These are phyloP conservation scores for Gyps fulvus DNA, from an alignment of 2,113 vertebrate genomes.

Conservation along the genomic window DNA sequence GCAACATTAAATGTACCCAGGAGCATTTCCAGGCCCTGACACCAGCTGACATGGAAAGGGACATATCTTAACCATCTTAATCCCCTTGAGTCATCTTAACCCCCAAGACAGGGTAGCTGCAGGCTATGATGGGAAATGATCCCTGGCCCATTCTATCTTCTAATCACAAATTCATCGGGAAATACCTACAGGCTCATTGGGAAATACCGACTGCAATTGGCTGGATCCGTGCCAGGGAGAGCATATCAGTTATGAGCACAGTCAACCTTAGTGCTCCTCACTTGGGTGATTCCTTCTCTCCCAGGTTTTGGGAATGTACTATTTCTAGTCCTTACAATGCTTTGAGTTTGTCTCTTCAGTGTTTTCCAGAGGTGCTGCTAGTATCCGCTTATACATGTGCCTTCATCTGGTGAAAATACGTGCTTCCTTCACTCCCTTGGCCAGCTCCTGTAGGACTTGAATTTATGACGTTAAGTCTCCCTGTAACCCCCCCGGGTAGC, in stretches of 20 bases:
- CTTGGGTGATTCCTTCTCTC: rapidly evolving
- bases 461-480: neutral
- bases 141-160: neutral
- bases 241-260: neutral
- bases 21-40: neutral
- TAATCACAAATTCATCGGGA: neutral
- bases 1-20: neutral
- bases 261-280: neutral
- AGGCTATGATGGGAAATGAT: neutral
- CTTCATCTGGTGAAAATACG: neutral
- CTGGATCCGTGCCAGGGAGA: rapidly evolving
- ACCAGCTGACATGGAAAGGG: neutral
- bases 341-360: neutral
- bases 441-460: neutral
- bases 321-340: neutral
- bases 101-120: rapidly evolving
- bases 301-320: neutral
- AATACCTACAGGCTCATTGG: neutral
- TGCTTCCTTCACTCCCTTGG: neutral
- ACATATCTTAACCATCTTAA: neutral
- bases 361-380: neutral
- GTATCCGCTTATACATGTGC: neutral
- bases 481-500: neutral
- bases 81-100: neutral
- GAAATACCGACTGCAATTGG: neutral